Evolutionary conservation across 2,113 vertebrate genomes (phyloP).

Genomic region (Geococcyx californianus): DNA sequence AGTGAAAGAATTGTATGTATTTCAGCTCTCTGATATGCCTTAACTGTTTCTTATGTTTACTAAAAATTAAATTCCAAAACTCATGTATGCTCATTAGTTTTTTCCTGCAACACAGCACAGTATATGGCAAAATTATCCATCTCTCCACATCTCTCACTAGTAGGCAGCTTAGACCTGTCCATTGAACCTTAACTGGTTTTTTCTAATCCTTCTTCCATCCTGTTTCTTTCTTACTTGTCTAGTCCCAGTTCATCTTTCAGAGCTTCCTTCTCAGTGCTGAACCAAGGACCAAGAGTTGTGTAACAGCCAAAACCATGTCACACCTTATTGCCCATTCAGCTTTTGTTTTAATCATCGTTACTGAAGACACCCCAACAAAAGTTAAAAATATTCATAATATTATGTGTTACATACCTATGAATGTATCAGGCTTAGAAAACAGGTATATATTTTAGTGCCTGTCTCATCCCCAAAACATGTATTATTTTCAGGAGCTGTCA

Average conservation of each 20-base stretch:
- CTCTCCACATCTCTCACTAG: background rate
- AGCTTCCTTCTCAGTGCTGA: background rate
- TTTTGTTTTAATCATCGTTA: background rate
- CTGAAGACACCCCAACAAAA: background rate
- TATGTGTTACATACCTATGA: background rate
- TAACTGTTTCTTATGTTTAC: background rate
- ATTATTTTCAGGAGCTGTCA: background rate
- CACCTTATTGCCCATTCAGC: background rate
- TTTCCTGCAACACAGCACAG: background rate
- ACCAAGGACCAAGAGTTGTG: background rate
- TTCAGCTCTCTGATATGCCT: background rate
- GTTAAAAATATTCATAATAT: background rate
- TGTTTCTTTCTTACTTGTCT: background rate
- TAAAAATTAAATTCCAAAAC: background rate
- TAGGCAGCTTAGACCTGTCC: background rate
- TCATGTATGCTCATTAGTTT: background rate
- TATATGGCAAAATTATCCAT: background rate
- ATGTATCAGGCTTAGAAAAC: background rate
- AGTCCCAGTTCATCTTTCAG: background rate
- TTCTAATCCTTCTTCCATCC: background rate
- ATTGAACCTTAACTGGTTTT: background rate
- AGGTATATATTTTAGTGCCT: background rate
- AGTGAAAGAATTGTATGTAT: accelerated
- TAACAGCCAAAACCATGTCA: background rate
- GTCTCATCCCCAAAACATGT: background rate